Base-by-base conservation (phyloP, 2,888 invertebrate species). In the Ashinkailepas kermadecensis region DNA sequence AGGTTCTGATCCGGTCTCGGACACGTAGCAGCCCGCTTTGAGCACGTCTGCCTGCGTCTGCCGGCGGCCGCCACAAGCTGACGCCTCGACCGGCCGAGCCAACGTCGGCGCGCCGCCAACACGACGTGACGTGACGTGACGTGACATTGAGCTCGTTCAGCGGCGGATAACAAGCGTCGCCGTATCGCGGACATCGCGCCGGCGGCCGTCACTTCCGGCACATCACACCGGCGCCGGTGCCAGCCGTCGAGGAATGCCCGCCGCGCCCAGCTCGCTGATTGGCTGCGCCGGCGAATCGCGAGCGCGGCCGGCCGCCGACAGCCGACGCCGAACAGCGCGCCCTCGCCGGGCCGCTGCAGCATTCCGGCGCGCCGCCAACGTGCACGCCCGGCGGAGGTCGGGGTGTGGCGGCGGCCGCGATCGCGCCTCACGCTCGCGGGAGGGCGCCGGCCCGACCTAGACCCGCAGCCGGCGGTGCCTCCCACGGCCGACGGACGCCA, bases 381-480 rank as follows among this genome's bases (percentile, higher is more conserved):
- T 67, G 67, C 59, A 15, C 67, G 39, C 2, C 67, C 10, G 12
- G 13, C 13, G 11, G 10, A 6, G 12, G 25, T 67, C 25, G 67
- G n/a, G 23, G n/a, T 21, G 64, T n/a, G n/a, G 64, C 64, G n/a
- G 64, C n/a, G 18, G 64, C 64, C n/a, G 64, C n/a, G n/a, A n/a
- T 21, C 64, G n/a, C 64, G 64, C n/a, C 64, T n/a, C 64, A n/a
- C 64, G 21, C 64, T 21, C 4, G n/a, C 64, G n/a, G 10, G 64
- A n/a, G 64, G 64, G 64, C 64, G 64, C 64, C 64, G 64, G n/a
- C 67, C 67, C 67, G 67, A 12, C 67, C 67, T 67, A 67, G 25
- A 23, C 67, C 67, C 67, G 67, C 2, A 39, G n/a, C 64, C 64
- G 64, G 64, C 64, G 67, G 67, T 25, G 67, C 67, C 67, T 67